Conservation (phyloP, 37 sponge, comb jelly and placozoan species). For the Theonella swinhoei region DNA sequence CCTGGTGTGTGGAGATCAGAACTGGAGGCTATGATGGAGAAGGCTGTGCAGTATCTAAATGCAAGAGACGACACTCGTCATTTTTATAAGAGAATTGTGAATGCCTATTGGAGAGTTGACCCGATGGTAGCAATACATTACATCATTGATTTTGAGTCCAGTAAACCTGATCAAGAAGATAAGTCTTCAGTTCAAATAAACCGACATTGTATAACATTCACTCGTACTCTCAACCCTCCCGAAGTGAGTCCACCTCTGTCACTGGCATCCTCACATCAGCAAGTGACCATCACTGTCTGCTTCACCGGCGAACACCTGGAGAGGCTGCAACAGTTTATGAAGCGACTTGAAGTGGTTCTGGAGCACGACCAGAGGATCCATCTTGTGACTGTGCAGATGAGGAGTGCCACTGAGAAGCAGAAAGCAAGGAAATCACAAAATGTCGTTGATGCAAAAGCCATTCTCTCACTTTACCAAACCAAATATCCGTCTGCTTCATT, state of each 20-base stretch:
- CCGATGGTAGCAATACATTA: conserved; percentile 31
- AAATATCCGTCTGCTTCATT: conserved; percentile 10
- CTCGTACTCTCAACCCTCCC: conserved; percentile 13
- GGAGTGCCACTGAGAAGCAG: conserved; percentile 1
- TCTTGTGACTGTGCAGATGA: conserved; percentile 42
- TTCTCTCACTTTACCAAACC: background rate
- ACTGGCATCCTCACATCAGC: background rate
- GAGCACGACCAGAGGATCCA: conserved; percentile 15
- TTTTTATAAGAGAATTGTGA: conserved; percentile 17
- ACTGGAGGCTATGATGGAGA: background rate
- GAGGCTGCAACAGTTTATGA: conserved; percentile 26
- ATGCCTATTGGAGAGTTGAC: conserved; percentile 36
- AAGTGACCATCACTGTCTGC: conserved; percentile 15
- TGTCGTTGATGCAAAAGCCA: background rate
- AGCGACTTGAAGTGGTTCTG: conserved; percentile 10
- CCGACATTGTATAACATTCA: conserved; percentile 7
- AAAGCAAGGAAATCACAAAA: background rate
- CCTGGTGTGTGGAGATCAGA: conserved; percentile 15
- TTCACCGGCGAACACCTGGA: conserved; percentile 7
- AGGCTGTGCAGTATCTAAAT: conserved; percentile 35
- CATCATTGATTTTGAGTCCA: conserved; percentile 51
- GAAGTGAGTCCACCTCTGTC: conserved; percentile 9
- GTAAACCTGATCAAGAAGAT: background rate
- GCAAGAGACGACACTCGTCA: background rate
- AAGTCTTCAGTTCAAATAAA: background rate